phyloP scores from a whole-genome alignment of 2,113 vertebrate species.

The Ovibos moschatus region DNA sequence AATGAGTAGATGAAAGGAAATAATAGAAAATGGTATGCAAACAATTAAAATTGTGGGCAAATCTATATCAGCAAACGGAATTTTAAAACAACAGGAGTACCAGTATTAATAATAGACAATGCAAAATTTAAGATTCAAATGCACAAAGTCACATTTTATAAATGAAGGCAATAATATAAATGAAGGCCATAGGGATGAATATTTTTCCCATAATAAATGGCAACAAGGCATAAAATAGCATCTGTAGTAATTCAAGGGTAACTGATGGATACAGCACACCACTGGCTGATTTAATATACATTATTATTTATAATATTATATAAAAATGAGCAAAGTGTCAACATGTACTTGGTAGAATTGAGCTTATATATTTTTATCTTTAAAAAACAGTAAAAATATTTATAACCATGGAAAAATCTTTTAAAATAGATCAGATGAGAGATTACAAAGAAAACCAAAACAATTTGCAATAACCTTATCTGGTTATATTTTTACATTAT shows the following conservation, averaged over 20 bases:
- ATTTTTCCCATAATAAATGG: not conserved
- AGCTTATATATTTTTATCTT: not conserved
- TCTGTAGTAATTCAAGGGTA: not conserved
- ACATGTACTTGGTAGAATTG: not conserved
- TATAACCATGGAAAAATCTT: not conserved
- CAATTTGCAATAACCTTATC: not conserved
- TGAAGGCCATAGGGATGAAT: not conserved
- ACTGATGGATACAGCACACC: not conserved
- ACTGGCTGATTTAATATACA: not conserved
- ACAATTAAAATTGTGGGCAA: not conserved
- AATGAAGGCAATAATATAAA: not conserved
- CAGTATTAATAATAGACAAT: not conserved
- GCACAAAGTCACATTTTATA: not conserved
- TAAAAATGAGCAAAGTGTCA: not conserved
- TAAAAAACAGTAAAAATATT: not conserved
- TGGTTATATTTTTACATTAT: not conserved
- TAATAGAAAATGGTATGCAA: not conserved
- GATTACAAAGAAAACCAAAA: not conserved
- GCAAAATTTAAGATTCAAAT: not conserved
- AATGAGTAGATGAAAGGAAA: not conserved
- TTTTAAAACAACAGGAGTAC: not conserved
- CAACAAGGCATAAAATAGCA: not conserved
- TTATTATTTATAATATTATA: not conserved
- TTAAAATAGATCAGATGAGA: not conserved
- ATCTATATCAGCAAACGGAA: not conserved